Evolutionary conservation across 2,113 vertebrate genomes (phyloP).

Genomic region (Ochotona curzoniae): DNA sequence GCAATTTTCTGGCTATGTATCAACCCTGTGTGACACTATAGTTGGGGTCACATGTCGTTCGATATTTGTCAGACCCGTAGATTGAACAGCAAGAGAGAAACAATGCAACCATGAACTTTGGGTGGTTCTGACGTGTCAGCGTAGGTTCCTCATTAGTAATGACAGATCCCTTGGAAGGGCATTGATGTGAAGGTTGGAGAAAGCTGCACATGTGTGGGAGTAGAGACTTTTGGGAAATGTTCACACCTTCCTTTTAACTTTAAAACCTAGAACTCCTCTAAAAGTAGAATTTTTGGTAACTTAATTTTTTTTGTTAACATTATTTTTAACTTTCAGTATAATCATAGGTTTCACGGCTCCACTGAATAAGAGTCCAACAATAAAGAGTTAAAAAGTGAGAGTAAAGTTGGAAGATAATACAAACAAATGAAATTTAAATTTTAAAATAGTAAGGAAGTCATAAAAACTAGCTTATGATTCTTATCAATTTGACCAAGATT

Average conservation of each 20-base stretch:
- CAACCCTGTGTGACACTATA: neutral
- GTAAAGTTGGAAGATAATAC: too few species aligned
- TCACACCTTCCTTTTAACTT: neutral
- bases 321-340: too few species aligned
- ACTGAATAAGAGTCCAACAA: too few species aligned
- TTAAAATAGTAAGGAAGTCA: too few species aligned
- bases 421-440: too few species aligned
- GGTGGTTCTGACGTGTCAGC: neutral
- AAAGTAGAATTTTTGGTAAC: neutral
- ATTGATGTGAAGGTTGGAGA: too few species aligned
- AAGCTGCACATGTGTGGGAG: rapidly evolving
- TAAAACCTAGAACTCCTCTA: neutral
- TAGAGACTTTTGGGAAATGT: neutral
- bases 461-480: too few species aligned
- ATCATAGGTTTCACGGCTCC: too few species aligned
- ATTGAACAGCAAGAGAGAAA: neutral
- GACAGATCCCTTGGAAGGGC: neutral
- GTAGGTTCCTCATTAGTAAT: neutral
- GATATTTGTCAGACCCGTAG: neutral
- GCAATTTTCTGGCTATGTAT: neutral
- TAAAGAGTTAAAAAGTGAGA: too few species aligned
- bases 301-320: neutral
- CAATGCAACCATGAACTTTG: neutral
- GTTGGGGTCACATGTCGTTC: neutral
- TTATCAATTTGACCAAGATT: too few species aligned